phyloP scores from a whole-genome alignment of 2,797 vertebrate genomes.

The Ispidina lecontei region DNA sequence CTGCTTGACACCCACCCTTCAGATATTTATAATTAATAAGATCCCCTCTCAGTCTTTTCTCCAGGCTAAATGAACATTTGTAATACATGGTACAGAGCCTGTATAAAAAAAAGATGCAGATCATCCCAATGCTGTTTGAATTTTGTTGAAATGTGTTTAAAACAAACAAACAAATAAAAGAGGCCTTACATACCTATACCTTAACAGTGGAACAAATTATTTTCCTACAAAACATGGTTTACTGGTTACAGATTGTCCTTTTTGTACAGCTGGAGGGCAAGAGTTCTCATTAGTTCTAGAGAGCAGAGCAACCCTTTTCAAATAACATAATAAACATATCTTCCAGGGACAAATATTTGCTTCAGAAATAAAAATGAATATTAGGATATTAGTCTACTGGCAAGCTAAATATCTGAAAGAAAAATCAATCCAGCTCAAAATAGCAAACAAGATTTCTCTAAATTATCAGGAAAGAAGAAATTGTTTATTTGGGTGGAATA shows the following conservation, averaged over 20 bases:
- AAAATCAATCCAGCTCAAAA: background rate
- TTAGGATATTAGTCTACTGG: background rate
- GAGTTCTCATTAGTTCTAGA: slow-evolving; percentile 16
- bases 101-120: background rate
- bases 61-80: background rate
- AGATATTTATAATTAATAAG: too few species aligned
- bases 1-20: too few species aligned
- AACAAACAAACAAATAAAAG: background rate
- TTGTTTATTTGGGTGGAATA: background rate
- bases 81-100: background rate
- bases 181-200: background rate
- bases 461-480: background rate
- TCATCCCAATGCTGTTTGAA: background rate
- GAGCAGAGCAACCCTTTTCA: background rate
- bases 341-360: background rate
- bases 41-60: too few species aligned
- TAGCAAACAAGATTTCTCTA: background rate
- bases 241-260: slow-evolving; percentile 8
- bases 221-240: background rate
- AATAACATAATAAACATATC: background rate
- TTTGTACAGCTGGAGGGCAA: background rate
- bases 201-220: background rate
- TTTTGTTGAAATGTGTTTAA: background rate
- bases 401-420: slow-evolving; percentile 20
- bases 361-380: background rate